These are phyloP conservation scores for Momotus momota DNA, from an alignment of 2,797 vertebrate species.

Conservation along the genomic window DNA sequence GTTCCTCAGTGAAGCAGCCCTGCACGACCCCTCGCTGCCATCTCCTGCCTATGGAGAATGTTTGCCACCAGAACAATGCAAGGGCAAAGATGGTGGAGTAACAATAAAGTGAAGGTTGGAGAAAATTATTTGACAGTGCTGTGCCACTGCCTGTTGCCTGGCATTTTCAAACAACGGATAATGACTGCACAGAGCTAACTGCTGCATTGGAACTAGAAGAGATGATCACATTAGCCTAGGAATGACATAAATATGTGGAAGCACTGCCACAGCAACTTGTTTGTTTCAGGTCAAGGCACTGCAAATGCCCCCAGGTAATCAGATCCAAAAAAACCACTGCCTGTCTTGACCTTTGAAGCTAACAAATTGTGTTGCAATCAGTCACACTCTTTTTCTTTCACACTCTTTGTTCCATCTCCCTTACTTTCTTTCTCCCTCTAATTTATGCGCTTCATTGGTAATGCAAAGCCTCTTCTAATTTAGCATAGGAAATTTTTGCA, in stretches of 20 bases:
- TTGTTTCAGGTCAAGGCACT: conserved; percentile 48
- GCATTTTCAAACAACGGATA: conserved; percentile 4
- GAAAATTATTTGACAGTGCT: background rate
- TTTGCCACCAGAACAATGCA: background rate
- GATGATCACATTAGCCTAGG: background rate
- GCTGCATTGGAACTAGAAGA: background rate
- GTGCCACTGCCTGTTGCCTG: background rate
- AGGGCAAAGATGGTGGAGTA: background rate
- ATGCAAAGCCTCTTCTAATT: background rate
- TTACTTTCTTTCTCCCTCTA: background rate
- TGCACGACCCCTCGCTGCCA: background rate
- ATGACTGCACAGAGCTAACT: background rate
- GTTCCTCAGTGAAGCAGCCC: background rate
- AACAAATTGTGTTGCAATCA: conserved; percentile 29
- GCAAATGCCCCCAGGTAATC: conserved; percentile 32
- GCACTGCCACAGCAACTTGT: background rate
- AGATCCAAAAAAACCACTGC: conserved; percentile 26
- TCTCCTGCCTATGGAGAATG: background rate
- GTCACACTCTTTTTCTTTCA: background rate
- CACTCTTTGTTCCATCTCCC: background rate
- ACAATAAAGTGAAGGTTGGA: background rate
- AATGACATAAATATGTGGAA: conserved; percentile 39
- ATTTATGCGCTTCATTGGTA: background rate
- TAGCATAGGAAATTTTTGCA: background rate
- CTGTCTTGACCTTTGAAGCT: conserved; percentile 57